Percentiles rank a stretch among this genome's conserved stretches.
These are phyloP conservation scores for Sussaba pulchella DNA, from an alignment of 2,888 invertebrate genomes.

Conservation along the genomic window DNA sequence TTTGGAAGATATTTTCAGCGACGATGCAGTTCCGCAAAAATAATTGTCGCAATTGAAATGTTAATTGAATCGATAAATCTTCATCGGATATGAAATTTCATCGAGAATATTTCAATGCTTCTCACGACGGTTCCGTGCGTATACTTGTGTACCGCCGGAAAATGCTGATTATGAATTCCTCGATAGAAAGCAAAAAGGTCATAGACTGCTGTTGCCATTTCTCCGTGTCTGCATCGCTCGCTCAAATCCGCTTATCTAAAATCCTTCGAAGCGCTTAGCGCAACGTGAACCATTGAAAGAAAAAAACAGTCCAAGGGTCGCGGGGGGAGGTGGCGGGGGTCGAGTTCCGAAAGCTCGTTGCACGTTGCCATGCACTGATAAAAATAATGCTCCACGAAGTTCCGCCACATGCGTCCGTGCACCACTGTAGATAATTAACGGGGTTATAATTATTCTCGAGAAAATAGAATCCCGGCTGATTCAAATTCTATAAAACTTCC, in stretches of 20 bases:
- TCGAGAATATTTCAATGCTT: not conserved
- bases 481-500: conserved; percentile 3
- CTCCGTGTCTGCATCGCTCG: conserved; percentile 8
- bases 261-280: conserved; percentile 15
- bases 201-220: not conserved
- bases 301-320: not conserved
- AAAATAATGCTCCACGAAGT: conserved; percentile 7
- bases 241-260: conserved; percentile 29
- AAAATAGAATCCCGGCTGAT: not conserved
- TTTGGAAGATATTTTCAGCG: no score
- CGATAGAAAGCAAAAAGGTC: conserved; percentile 16
- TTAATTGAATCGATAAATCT: not conserved
- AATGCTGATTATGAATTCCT: conserved; percentile 23
- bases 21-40: not conserved
- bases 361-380: conserved; percentile 26
- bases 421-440: conserved; percentile 15
- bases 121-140: not conserved
- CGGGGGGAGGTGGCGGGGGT: no score
- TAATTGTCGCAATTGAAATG: not conserved
- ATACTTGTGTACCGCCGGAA: not conserved
- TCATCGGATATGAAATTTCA: not conserved
- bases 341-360: conserved; percentile 3
- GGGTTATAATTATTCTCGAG: conserved; percentile 2
- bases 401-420: conserved; percentile 1
- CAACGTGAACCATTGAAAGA: conserved; percentile 16